phyloP scores from a whole-genome alignment of 2,113 vertebrate species.

The Heliornis fulica region DNA sequence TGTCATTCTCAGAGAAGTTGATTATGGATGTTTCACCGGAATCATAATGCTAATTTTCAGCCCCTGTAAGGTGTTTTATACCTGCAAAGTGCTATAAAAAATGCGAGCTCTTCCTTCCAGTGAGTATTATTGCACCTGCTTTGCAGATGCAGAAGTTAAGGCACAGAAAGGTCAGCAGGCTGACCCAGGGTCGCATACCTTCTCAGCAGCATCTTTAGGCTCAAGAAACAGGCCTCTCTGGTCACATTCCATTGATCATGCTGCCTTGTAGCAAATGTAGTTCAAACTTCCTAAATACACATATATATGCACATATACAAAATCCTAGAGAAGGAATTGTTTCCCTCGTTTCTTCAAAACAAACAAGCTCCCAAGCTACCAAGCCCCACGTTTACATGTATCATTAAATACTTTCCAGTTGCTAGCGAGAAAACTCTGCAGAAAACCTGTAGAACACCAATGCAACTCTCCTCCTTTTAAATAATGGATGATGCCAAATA shows the following conservation, averaged over 20 bases:
- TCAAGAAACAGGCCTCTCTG: background rate
- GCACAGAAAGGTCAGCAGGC: background rate
- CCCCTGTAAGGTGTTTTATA: background rate
- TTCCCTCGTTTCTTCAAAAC: background rate
- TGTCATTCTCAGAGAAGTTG: background rate
- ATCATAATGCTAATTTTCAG: background rate
- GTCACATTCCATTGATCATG: background rate
- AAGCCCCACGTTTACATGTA: background rate
- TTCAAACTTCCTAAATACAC: background rate
- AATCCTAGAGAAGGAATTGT: background rate
- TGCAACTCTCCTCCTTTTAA: slow-evolving; percentile 41
- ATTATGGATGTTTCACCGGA: background rate
- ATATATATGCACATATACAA: background rate
- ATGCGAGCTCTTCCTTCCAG: background rate
- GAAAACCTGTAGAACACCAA: slow-evolving; percentile 48
- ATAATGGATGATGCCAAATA: slow-evolving; percentile 64
- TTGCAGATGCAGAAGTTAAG: background rate
- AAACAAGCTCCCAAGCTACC: slow-evolving; percentile 15
- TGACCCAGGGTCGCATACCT: background rate
- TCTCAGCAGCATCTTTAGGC: background rate
- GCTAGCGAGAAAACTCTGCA: slow-evolving; percentile 32
- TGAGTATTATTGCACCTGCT: background rate
- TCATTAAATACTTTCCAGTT: slow-evolving; percentile 41
- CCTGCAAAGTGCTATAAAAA: background rate
- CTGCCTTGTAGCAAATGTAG: background rate